Conservation (phyloP, 2,797 vertebrate species). For the Cirrhinus mrigala region DNA sequence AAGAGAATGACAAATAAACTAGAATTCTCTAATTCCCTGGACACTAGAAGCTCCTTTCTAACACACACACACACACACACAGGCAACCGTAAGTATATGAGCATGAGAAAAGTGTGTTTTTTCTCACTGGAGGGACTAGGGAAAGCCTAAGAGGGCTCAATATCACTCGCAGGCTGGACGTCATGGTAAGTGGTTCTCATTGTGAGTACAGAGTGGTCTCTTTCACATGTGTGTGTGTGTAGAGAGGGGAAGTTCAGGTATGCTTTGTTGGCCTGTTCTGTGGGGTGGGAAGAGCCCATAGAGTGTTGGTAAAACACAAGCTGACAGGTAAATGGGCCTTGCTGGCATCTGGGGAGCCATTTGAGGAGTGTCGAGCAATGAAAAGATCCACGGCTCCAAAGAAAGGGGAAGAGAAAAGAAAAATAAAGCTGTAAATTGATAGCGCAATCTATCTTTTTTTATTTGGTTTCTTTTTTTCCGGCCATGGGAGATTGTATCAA, state of each 20-base stretch:
- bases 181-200: constrained; percentile 30
- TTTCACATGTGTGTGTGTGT: constrained; percentile 3
- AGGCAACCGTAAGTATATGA: neutral
- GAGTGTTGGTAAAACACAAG: constrained; percentile 55
- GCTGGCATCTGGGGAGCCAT: constrained; percentile 61
- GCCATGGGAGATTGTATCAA: constrained; percentile 31
- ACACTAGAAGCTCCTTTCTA: neutral
- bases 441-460: constrained; percentile 29
- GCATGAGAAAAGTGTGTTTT: neutral
- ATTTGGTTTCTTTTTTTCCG: constrained; percentile 20
- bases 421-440: constrained; percentile 57
- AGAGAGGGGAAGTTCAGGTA: constrained; percentile 48
- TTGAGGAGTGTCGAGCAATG: constrained; percentile 23
- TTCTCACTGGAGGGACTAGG: constrained; percentile 13
- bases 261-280: constrained; percentile 60
- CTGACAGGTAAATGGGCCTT: constrained; percentile 61
- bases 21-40: constrained; percentile 31
- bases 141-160: constrained; percentile 2
- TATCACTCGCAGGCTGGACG: constrained; percentile 10
- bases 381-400: neutral
- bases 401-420: constrained; percentile 30
- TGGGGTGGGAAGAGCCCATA: constrained; percentile 53
- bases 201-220: neutral
- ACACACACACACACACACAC: neutral
- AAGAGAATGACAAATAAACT: constrained; percentile 29